A percentile compares a stretch with the other conserved stretches of the same genome.
These are phyloP conservation scores for Centroberyx gerrardi DNA, from an alignment of 2,797 vertebrate genomes.

Conservation along the genomic window DNA sequence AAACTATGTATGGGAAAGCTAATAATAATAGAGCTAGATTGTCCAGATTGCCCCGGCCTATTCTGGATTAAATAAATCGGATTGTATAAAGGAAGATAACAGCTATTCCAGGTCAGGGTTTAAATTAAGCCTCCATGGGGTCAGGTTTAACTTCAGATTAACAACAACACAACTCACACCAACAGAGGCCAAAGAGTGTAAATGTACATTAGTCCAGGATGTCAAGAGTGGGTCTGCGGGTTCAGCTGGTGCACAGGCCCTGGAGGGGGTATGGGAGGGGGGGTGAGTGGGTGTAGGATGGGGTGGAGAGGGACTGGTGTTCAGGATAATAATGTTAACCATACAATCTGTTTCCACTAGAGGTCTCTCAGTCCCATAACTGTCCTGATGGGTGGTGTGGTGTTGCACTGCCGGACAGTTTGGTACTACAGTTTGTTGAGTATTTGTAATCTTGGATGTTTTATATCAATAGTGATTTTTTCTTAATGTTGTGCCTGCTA, in stretches of 20 bases:
- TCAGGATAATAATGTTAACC: not conserved
- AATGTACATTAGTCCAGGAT: conserved; percentile 10
- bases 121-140: conserved; percentile 42
- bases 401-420: not conserved
- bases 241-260: not conserved
- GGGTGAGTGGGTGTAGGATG: not conserved
- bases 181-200: conserved; percentile 33
- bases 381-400: not conserved
- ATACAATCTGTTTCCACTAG: conserved; percentile 41
- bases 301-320: not conserved
- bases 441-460: not conserved
- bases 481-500: not conserved
- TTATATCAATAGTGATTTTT: not conserved
- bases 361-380: conserved; percentile 39
- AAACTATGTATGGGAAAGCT: no score
- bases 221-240: not conserved
- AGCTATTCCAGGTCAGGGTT: conserved; percentile 50
- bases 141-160: conserved; percentile 57
- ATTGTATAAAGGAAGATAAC: conserved; percentile 56
- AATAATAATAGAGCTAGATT: conserved; percentile 22
- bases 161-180: conserved; percentile 5
- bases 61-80: conserved; percentile 60
- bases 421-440: not conserved
- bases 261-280: not conserved
- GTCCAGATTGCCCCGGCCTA: conserved; percentile 14